phyloP scores from a whole-genome alignment of 2,113 vertebrate species.

The Odocoileus virginianus region DNA sequence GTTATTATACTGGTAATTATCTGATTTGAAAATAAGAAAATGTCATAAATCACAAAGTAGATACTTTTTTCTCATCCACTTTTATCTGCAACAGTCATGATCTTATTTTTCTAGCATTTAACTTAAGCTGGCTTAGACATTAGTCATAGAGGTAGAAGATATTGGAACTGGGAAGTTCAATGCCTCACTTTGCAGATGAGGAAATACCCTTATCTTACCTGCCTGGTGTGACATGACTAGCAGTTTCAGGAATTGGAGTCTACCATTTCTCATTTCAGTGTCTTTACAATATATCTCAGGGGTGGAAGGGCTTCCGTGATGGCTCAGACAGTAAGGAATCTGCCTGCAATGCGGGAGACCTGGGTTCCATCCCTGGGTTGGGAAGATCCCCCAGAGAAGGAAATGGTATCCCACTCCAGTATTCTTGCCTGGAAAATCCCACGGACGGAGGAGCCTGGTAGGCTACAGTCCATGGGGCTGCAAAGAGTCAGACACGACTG shows the following conservation, averaged over 20 bases:
- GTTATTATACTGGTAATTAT: neutral
- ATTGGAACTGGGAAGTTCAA: neutral
- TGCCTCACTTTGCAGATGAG: neutral
- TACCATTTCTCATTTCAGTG: neutral
- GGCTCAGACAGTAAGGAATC: neutral
- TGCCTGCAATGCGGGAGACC: neutral
- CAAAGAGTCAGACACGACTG: rapidly evolving
- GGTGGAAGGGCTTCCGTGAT: neutral
- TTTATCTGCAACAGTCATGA: neutral
- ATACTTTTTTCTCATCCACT: neutral
- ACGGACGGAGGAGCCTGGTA: neutral
- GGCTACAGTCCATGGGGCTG: rapidly evolving
- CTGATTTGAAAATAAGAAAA: neutral
- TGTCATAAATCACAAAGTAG: neutral
- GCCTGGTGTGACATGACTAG: neutral
- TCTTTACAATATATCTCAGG: neutral
- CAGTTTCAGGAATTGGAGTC: neutral
- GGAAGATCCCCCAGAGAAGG: neutral
- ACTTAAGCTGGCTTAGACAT: neutral
- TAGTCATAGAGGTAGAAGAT: neutral
- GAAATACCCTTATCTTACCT: neutral
- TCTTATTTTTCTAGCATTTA: neutral
- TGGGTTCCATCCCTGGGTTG: neutral
- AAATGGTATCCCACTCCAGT: neutral
- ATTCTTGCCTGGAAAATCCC: neutral